Evolutionary conservation across 2,113 vertebrate genomes (phyloP), one percentile per base, ranked within the genome.

Genomic region (Coreoperca whiteheadi): DNA sequence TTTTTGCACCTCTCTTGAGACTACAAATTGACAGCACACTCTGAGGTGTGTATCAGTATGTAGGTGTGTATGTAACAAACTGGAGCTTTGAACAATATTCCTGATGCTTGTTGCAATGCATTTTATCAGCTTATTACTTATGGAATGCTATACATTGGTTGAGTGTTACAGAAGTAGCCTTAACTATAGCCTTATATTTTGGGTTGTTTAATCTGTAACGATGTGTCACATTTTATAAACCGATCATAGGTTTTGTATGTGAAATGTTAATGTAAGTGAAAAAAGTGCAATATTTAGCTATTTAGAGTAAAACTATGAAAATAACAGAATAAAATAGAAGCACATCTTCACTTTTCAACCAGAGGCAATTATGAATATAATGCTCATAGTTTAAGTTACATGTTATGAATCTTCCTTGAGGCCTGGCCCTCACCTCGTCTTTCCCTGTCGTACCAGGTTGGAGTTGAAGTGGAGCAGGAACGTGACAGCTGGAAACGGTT

Each of bases 401-500:
- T 85, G 86, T 90, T 82, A 65, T 90, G 89, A 90, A 93, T 95
- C 92, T 92, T 92, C 89, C 92, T 89, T 15, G 15, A 88, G 91
- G 93, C 91, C 91, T 91, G 91, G 92, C 93, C 93, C 91, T 94
- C 93, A 94, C 93, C 92, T 94, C 77, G 68, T 88, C 90, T 88
- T 85, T 89, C 93, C 91, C 90, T 57, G 84, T 92, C 91, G 88
- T 88, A 93, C 94, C 92, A 82, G 86, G 83, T 94, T 93, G 90
- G 85, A 81, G 65, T 74, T 64, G 30, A 48, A 79, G 60, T 53
- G 64, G 82, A 79, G 86, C 48, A 28, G 71, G 81, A 85, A 93
- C 72, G 86, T 89, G 94, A 95, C 95, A 96, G 95, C 95, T 96
- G 94, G 94, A 95, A 95, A 89, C 94, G 89, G 90, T 95, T 95